These are phyloP conservation scores for Megaceryle torquata DNA, from an alignment of 2,113 vertebrate species.

Conservation along the genomic window DNA sequence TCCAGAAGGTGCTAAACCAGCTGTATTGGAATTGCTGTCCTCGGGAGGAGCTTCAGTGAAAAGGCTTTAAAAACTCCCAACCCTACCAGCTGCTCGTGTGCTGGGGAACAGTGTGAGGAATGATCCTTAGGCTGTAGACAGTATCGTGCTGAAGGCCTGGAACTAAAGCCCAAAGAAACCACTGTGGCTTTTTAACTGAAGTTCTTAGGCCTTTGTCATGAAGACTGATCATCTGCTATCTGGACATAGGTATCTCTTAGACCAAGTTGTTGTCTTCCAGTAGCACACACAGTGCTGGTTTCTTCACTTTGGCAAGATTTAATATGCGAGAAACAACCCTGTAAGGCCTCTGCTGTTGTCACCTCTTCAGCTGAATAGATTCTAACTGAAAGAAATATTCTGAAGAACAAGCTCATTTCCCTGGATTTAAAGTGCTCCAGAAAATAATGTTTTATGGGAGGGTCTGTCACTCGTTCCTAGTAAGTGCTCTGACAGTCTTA, in stretches of 20 bases:
- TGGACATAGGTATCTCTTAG: background rate
- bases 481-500: background rate
- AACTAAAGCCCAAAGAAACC: background rate
- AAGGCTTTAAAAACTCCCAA: background rate
- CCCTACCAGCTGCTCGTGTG: background rate
- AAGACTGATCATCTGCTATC: background rate
- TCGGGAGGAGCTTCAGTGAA: background rate
- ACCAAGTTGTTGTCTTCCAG: background rate
- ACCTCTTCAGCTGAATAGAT: background rate
- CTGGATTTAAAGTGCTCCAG: background rate
- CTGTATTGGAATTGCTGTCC: rapidly evolving
- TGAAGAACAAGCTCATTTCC: background rate
- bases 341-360: background rate
- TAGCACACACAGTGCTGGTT: background rate
- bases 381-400: background rate
- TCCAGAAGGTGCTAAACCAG: rapidly evolving
- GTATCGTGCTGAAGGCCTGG: background rate
- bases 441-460: background rate
- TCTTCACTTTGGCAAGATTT: background rate
- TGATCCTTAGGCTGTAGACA: rapidly evolving
- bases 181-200: background rate
- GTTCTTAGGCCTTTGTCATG: rapidly evolving
- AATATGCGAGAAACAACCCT: rapidly evolving
- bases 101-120: background rate
- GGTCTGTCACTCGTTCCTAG: background rate